Conservation (phyloP, 2,888 invertebrate genomes). For the Acanthosepion lycidas region DNA sequence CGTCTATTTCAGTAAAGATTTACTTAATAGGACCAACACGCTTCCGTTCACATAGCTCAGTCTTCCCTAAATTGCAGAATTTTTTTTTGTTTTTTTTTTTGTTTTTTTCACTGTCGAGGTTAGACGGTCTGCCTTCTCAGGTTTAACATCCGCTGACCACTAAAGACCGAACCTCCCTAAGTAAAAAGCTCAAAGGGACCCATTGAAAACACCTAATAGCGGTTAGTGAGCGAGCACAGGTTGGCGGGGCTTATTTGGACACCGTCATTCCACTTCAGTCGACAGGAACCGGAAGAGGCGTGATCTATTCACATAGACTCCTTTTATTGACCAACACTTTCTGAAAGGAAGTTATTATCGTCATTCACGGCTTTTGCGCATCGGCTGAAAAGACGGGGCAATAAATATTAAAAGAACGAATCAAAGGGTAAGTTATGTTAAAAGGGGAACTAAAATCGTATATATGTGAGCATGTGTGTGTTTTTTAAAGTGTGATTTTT, state of each 20-base stretch:
- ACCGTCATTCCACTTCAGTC: background rate
- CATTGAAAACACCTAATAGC: background rate
- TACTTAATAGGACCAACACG: too few species aligned
- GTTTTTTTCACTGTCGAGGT: too few species aligned
- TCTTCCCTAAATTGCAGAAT: too few species aligned
- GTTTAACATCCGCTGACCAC: background rate
- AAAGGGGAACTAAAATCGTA: background rate
- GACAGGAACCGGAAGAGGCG: constrained; percentile 33
- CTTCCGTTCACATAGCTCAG: too few species aligned
- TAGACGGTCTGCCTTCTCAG: background rate
- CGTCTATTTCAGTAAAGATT: background rate
- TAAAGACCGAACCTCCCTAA: background rate
- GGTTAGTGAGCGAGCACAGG: background rate
- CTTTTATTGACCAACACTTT: constrained; percentile 10
- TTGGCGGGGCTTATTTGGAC: constrained; percentile 3
- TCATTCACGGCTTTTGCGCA: background rate
- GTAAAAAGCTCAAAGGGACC: background rate
- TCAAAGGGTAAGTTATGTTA: background rate
- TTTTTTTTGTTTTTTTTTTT: too few species aligned
- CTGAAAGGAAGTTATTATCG: background rate
- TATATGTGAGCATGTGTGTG: background rate
- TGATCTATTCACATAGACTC: background rate
- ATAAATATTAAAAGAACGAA: background rate
- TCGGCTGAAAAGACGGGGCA: background rate
- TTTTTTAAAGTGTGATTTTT: background rate